Percentiles rank a stretch among this genome's conserved stretches.
Evolutionary conservation across 2,888 invertebrate genomes (phyloP).

Genomic region (Cosmia pyralina): DNA sequence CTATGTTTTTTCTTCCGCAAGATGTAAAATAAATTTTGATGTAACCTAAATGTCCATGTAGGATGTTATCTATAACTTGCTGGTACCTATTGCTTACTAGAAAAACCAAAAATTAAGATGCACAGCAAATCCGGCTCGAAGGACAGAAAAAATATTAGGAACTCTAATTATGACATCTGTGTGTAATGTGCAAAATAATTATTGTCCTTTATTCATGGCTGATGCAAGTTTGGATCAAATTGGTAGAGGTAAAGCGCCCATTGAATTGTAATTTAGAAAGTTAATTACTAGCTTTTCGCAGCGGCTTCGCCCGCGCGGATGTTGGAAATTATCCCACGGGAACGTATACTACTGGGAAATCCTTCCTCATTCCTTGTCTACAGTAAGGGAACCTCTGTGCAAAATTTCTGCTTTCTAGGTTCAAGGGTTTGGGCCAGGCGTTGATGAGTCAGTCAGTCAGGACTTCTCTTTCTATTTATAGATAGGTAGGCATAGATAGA

Average conservation of each 20-base stretch:
- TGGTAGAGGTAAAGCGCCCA: not conserved
- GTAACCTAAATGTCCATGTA: not conserved
- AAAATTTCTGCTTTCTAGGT: too few species aligned
- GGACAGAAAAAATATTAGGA: not conserved
- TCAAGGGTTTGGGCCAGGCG: too few species aligned
- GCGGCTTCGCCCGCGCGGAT: too few species aligned
- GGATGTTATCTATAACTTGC: not conserved
- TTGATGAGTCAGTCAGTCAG: too few species aligned
- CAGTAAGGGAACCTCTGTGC: too few species aligned
- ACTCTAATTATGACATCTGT: not conserved
- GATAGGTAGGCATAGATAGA: too few species aligned
- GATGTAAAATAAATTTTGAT: not conserved
- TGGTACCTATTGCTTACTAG: not conserved
- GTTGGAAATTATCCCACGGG: too few species aligned
- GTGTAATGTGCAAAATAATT: not conserved
- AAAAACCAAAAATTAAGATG: not conserved
- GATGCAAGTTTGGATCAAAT: not conserved
- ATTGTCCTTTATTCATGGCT: not conserved
- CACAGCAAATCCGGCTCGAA: slow-evolving; percentile 3
- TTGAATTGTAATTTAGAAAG: not conserved
- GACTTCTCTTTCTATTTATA: too few species aligned
- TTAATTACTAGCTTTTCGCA: not conserved
- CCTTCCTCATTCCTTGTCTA: too few species aligned
- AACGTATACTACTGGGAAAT: too few species aligned
- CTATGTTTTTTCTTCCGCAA: too few species aligned